Evolutionary conservation across 2,888 invertebrate species (phyloP).

Genomic region (Drosophila greeni): DNA sequence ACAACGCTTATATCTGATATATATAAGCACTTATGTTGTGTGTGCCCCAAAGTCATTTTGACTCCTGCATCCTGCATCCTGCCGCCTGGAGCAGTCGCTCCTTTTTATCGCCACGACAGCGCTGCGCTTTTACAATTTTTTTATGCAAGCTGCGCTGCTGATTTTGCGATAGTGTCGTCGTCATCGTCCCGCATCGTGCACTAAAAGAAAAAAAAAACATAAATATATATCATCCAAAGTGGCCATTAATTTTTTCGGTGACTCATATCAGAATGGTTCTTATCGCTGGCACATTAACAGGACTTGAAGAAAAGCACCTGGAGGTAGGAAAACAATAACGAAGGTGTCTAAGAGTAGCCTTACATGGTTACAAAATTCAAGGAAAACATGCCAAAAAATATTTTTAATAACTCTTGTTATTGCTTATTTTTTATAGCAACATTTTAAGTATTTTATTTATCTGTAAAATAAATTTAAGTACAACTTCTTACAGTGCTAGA

Average conservation of each 20-base stretch:
- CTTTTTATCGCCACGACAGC: constrained; percentile 58
- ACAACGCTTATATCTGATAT: constrained; percentile 45
- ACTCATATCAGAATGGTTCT: background rate
- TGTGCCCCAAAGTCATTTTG: constrained; percentile 65
- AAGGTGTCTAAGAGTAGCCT: background rate
- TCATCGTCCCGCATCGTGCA: constrained; percentile 17
- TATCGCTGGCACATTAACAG: background rate
- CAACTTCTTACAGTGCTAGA: background rate
- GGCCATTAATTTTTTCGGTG: background rate
- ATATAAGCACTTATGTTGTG: constrained; percentile 66
- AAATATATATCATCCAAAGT: constrained; percentile 1
- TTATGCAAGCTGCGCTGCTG: constrained; percentile 69
- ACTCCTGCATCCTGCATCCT: constrained; percentile 36
- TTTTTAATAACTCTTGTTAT: no score
- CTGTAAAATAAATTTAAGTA: background rate
- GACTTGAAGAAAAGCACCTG: background rate
- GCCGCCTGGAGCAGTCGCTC: constrained; percentile 32
- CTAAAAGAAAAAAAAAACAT: background rate
- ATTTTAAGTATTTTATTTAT: background rate
- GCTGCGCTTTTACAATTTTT: constrained; percentile 61
- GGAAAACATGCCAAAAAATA: background rate
- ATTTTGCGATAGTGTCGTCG: constrained; percentile 72
- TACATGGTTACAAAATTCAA: background rate
- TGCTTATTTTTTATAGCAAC: no score
- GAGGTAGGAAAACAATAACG: background rate